A percentile compares a stretch with the other conserved stretches of the same genome.
Evolutionary conservation across 1,140 invertebrate species (phyloP).

Genomic region (Papilio glaucus): DNA sequence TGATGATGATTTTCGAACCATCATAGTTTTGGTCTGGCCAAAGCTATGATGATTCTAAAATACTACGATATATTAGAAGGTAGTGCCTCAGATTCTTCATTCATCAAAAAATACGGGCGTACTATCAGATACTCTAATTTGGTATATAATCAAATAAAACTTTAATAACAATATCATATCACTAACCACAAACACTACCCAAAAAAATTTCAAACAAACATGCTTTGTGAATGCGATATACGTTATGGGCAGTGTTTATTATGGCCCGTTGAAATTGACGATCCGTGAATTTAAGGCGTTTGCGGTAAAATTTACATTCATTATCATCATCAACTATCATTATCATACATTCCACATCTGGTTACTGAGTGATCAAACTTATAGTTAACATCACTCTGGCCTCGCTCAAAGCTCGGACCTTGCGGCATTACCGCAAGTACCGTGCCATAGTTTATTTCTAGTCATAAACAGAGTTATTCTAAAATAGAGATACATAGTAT

Average conservation of each 20-base stretch:
- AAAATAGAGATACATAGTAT: too few species aligned
- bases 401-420: neutral
- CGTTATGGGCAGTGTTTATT: neutral
- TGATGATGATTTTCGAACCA: too few species aligned
- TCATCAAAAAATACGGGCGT: too few species aligned
- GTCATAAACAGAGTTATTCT: neutral
- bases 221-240: neutral
- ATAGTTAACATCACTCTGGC: neutral
- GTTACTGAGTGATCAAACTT: neutral
- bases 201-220: neutral
- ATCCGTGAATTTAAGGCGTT: neutral
- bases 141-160: too few species aligned
- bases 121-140: too few species aligned
- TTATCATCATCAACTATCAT: too few species aligned
- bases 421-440: neutral
- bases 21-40: too few species aligned
- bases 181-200: too few species aligned
- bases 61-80: too few species aligned
- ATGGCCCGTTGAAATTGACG: neutral
- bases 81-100: too few species aligned
- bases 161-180: too few species aligned
- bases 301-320: neutral
- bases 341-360: neutral
- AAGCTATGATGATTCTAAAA: too few species aligned
- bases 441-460: neutral